Evolutionary conservation across 2,888 invertebrate genomes (phyloP).

Genomic region (Phyllotreta cruciferae): DNA sequence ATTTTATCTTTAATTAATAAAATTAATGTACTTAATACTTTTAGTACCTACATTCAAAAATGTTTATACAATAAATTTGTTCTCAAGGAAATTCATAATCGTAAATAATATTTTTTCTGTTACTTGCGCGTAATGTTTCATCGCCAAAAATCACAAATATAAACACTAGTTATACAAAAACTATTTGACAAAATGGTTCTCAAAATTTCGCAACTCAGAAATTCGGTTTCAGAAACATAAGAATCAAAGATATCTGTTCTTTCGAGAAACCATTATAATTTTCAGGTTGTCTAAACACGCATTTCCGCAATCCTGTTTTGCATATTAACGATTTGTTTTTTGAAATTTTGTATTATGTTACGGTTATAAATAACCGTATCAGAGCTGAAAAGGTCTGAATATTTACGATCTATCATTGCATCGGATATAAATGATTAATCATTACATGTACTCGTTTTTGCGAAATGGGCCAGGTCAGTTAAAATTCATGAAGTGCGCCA

Average conservation of each 20-base stretch:
- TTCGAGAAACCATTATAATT: conserved; percentile 2
- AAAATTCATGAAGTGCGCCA: too few species aligned
- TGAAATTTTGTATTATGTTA: conserved; percentile 2
- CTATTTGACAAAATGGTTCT: background rate
- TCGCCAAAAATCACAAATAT: background rate
- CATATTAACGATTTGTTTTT: conserved; percentile 8
- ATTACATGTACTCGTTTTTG: too few species aligned
- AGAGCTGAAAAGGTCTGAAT: background rate
- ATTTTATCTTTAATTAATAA: too few species aligned
- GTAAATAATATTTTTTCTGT: conserved; percentile 7
- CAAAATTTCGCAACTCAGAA: background rate
- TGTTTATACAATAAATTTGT: conserved; percentile 11
- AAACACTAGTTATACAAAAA: background rate
- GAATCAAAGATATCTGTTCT: background rate
- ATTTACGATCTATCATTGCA: background rate
- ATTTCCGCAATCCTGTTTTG: conserved; percentile 7
- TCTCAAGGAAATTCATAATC: background rate
- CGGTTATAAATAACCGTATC: conserved; percentile 7
- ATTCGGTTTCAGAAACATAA: background rate
- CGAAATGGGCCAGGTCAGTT: too few species aligned
- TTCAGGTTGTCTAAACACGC: conserved; percentile 7
- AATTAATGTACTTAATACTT: too few species aligned
- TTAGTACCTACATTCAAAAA: background rate
- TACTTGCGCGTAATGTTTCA: conserved; percentile 3
- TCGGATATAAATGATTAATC: too few species aligned